phyloP scores from a whole-genome alignment of 1,140 invertebrate genomes.

The Brachionus sp. region DNA sequence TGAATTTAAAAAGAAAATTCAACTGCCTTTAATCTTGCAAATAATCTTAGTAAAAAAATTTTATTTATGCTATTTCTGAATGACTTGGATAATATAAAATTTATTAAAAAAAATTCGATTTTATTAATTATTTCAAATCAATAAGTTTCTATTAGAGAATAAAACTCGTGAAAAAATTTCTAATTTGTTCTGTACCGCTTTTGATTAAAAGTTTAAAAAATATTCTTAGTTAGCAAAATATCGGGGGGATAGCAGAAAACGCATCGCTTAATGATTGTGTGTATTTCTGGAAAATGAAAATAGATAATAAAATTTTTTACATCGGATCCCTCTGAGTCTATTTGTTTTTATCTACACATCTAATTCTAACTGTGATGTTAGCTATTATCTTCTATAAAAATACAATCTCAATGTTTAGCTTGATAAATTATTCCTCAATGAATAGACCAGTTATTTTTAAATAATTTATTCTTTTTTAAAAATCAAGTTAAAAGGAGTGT shows the following conservation, averaged over 20 bases:
- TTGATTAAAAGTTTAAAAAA: background rate
- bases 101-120: background rate
- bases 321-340: background rate
- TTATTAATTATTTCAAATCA: background rate
- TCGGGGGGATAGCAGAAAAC: background rate
- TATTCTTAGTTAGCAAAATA: background rate
- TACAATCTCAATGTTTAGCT: background rate
- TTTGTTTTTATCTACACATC: background rate
- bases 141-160: background rate
- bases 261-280: background rate
- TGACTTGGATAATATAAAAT: background rate
- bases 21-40: background rate
- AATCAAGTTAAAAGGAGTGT: too few species aligned
- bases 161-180: background rate
- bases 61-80: background rate
- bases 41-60: background rate
- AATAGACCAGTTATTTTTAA: background rate
- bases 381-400: background rate
- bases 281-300: constrained; percentile 3
- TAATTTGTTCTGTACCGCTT: background rate
- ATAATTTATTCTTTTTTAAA: background rate
- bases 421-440: background rate
- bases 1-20: background rate
- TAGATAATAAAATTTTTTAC: background rate
- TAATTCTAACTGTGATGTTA: background rate